A percentile compares a stretch with the other conserved stretches of the same genome.
phyloP scores from a whole-genome alignment of 2,888 invertebrate species.

The Dolichomitus sp. region DNA sequence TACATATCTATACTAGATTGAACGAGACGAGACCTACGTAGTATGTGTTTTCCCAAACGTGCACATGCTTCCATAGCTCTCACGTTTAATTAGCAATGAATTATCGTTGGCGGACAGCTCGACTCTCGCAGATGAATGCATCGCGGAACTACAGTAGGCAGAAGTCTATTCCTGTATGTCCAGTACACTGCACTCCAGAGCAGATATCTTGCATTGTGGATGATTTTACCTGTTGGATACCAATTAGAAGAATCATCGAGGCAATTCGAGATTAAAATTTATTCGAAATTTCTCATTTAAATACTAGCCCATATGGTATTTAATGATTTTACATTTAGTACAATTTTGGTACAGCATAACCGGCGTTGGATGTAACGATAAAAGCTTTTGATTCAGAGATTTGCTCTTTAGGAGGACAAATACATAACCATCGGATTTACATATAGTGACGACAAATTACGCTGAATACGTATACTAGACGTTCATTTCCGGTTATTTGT shows the following conservation, averaged over 20 bases:
- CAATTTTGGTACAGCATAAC: neutral
- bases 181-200: neutral
- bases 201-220: neutral
- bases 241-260: neutral
- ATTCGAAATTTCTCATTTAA: neutral
- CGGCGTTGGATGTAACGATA: neutral
- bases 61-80: constrained; percentile 72
- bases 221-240: constrained; percentile 28
- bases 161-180: constrained; percentile 3
- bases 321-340: neutral
- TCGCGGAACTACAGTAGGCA: constrained; percentile 13
- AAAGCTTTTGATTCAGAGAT: neutral
- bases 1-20: constrained; percentile 5
- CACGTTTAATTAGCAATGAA: constrained; percentile 79
- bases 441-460: neutral
- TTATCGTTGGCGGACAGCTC: constrained; percentile 67
- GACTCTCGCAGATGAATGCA: constrained; percentile 19
- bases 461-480: neutral
- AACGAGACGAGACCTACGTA: constrained; percentile 15
- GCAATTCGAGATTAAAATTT: neutral
- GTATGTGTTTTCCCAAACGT: constrained; percentile 33
- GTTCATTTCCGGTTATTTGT: no score
- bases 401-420: neutral
- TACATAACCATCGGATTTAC: neutral
- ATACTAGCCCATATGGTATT: neutral